Conservation (phyloP, 2,797 vertebrate species). For the Protonibea diacanthus region DNA sequence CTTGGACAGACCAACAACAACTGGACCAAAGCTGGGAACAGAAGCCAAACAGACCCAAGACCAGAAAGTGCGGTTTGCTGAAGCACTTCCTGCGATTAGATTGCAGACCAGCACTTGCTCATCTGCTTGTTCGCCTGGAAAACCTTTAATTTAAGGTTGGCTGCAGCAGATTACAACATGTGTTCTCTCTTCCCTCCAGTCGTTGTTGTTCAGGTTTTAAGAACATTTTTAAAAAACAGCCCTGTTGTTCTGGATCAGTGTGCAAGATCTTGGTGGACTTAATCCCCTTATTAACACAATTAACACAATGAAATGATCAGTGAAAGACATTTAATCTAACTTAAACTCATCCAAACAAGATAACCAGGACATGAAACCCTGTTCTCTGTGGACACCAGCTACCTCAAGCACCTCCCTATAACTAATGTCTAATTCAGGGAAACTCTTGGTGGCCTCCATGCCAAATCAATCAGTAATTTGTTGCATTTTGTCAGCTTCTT, state of each 20-base stretch:
- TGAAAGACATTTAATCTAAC: too few species aligned
- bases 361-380: too few species aligned
- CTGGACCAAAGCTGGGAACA: neutral
- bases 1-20: neutral
- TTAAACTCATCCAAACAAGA: too few species aligned
- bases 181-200: neutral
- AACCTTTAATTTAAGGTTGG: neutral
- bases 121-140: neutral
- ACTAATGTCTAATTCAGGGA: neutral
- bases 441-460: neutral
- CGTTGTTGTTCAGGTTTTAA: neutral
- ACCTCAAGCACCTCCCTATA: neutral
- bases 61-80: neutral
- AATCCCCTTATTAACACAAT: too few species aligned
- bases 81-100: neutral
- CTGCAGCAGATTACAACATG: neutral
- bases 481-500: neutral
- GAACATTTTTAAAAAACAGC: too few species aligned
- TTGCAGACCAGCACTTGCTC: neutral
- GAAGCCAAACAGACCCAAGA: neutral
- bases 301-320: too few species aligned
- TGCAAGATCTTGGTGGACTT: too few species aligned
- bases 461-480: neutral
- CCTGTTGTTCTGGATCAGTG: too few species aligned
- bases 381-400: neutral